phyloP scores from a whole-genome alignment of 2,888 invertebrate species.

The Barypeithes pellucidus region DNA sequence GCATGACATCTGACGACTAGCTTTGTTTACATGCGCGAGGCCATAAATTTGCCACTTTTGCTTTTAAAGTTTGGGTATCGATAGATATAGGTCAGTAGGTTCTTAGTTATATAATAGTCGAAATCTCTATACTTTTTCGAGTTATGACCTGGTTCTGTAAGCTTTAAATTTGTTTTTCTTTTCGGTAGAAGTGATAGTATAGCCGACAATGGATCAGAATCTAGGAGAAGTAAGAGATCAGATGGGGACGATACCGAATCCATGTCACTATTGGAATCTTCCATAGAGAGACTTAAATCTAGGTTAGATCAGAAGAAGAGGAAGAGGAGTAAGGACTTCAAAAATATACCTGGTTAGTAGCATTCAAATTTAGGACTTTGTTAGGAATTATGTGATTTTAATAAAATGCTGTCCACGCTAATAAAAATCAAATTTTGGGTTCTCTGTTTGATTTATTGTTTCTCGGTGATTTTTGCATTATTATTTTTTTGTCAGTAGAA shows the following conservation, averaged over 20 bases:
- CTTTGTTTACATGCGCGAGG: too few species aligned
- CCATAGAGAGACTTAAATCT: slow-evolving; percentile 62
- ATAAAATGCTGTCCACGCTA: too few species aligned
- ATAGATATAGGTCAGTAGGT: too few species aligned
- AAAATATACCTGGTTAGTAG: slow-evolving; percentile 31
- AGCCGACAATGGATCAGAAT: slow-evolving; percentile 31
- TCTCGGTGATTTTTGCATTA: too few species aligned
- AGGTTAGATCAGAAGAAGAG: slow-evolving; percentile 62
- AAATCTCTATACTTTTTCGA: too few species aligned
- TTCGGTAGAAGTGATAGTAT: slow-evolving; percentile 46
- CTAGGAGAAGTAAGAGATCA: slow-evolving; percentile 25
- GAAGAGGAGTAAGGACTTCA: slow-evolving; percentile 57
- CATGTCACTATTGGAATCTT: slow-evolving; percentile 64
- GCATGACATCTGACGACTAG: too few species aligned
- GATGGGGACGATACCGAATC: slow-evolving; percentile 42
- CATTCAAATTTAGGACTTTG: not conserved
- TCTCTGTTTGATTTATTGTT: not conserved
- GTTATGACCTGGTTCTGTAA: too few species aligned
- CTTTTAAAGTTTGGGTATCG: too few species aligned
- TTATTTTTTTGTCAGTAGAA: slow-evolving; percentile 49
- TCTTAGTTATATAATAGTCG: too few species aligned
- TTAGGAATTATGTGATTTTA: not conserved
- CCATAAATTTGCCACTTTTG: too few species aligned
- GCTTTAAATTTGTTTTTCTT: not conserved
- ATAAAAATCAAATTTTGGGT: too few species aligned